phyloP scores from a whole-genome alignment of 1,140 invertebrate species.

The Drosophila nannoptera region DNA sequence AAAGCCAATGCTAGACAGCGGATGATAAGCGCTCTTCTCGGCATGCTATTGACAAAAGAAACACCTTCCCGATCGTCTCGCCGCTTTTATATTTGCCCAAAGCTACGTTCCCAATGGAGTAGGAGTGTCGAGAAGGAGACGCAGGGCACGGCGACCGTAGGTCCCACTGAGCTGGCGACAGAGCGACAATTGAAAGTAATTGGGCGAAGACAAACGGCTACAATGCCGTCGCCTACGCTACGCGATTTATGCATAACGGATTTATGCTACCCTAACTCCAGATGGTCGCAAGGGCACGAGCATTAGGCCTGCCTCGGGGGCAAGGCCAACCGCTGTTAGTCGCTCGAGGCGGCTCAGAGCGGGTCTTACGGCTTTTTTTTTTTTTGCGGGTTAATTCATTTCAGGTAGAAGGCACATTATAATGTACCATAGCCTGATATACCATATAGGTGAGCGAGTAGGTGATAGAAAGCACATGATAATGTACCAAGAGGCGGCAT shows the following conservation, averaged over 20 bases:
- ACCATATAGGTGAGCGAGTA: too few species aligned
- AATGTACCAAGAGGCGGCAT: too few species aligned
- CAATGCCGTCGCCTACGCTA: conserved; percentile 32
- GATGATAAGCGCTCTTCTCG: conserved; percentile 41
- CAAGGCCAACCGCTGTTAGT: too few species aligned
- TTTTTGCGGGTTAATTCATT: too few species aligned
- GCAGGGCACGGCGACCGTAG: neutral
- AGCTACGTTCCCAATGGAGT: neutral
- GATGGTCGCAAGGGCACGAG: neutral
- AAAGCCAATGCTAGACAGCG: conserved; percentile 9
- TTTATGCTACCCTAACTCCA: conserved; percentile 18
- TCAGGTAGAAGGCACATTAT: too few species aligned
- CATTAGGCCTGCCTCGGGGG: neutral
- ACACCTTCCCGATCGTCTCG: conserved; percentile 36
- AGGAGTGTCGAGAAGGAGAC: neutral
- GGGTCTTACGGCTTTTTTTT: too few species aligned
- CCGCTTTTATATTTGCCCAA: conserved; percentile 59
- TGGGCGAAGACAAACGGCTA: conserved; percentile 16
- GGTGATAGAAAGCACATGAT: too few species aligned
- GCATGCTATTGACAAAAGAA: conserved; percentile 63
- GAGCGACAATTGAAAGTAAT: conserved; percentile 66
- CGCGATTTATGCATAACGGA: conserved; percentile 35
- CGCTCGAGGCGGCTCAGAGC: too few species aligned
- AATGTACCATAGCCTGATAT: too few species aligned
- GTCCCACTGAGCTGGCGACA: conserved; percentile 19